Percentiles rank a stretch among this genome's conserved stretches.
Evolutionary conservation across 2,797 vertebrate species (phyloP).

Genomic region (Alcedo atthis): DNA sequence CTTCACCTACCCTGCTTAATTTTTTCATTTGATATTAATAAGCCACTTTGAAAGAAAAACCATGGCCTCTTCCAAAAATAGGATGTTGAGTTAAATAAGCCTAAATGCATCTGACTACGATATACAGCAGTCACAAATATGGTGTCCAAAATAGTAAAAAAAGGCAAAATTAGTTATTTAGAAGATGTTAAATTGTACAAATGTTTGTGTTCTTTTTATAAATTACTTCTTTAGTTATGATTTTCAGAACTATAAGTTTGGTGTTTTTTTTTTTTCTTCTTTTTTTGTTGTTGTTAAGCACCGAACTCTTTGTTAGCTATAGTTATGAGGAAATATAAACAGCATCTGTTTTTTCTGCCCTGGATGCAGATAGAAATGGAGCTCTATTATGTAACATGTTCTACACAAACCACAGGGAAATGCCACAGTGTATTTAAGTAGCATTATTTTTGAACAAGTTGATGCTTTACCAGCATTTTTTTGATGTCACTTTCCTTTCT

Average conservation of each 20-base stretch:
- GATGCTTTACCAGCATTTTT: neutral
- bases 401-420: neutral
- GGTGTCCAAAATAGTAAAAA: constrained; percentile 10
- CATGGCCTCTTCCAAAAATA: constrained; percentile 48
- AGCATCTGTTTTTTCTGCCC: constrained; percentile 18
- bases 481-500: neutral
- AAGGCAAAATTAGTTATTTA: constrained; percentile 11
- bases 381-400: neutral
- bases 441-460: neutral
- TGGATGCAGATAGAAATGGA: constrained; percentile 36
- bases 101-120: constrained; percentile 3
- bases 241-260: constrained; percentile 27
- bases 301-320: neutral
- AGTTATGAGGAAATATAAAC: neutral
- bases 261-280: too few relatives aligned
- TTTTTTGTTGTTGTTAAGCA: constrained; percentile 23
- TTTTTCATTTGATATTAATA: constrained; percentile 49
- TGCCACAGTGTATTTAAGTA: neutral
- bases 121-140: neutral
- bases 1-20: constrained; percentile 43
- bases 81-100: constrained; percentile 18
- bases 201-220: rapidly evolving
- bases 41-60: constrained; percentile 38
- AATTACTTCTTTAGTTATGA: constrained; percentile 4
- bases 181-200: neutral